These are phyloP conservation scores for Gnathonemus echidnorhynchus DNA, from an alignment of 2,113 vertebrate species.

Conservation along the genomic window DNA sequence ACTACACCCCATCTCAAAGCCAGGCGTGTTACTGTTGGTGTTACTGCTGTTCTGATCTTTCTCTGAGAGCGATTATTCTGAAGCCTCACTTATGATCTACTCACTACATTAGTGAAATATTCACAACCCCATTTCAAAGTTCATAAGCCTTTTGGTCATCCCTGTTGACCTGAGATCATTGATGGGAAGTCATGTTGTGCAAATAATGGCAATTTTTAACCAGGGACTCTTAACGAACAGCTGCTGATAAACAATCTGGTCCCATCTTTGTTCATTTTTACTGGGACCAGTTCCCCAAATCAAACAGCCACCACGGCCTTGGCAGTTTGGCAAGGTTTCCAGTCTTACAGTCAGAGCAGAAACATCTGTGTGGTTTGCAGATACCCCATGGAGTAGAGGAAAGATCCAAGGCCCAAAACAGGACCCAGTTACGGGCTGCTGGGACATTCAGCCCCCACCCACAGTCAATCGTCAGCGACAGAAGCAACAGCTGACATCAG, in stretches of 20 bases:
- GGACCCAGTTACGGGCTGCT: not conserved
- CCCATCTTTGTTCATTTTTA: constrained; percentile 7
- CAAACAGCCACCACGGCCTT: not conserved
- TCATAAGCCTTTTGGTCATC: not conserved
- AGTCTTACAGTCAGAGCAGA: not conserved
- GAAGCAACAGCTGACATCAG: not conserved
- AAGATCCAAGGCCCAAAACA: not conserved
- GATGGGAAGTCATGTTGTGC: not conserved
- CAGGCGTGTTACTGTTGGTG: not conserved
- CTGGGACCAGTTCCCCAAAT: constrained; percentile 8
- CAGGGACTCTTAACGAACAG: not conserved
- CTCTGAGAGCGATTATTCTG: not conserved
- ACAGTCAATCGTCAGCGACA: not conserved
- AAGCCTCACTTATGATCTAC: not conserved
- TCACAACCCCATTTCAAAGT: not conserved
- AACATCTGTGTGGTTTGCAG: not conserved
- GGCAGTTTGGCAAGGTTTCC: not conserved
- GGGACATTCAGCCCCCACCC: not conserved
- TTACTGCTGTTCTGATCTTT: not conserved
- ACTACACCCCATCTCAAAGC: not conserved
- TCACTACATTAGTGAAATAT: not conserved
- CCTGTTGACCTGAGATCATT: not conserved
- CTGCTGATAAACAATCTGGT: not conserved
- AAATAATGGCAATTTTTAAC: not conserved
- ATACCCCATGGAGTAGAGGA: not conserved